These are phyloP conservation scores for Orbicella faveolata DNA, from an alignment of 64 coral and sea anemone genomes.

Conservation along the genomic window DNA sequence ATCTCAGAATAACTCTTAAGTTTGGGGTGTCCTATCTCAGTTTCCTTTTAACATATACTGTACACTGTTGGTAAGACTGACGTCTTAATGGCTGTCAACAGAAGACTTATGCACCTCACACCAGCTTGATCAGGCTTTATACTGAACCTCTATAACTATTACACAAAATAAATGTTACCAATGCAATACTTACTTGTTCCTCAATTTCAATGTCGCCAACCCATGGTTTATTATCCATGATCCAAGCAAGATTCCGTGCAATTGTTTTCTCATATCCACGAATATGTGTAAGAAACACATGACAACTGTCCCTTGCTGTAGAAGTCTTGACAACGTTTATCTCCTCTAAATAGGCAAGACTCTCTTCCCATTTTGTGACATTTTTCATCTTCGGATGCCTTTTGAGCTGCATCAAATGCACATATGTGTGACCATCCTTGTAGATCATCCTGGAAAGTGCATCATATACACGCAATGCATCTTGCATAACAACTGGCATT, in stretches of 20 bases:
- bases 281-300: conserved; percentile 1
- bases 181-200: not conserved
- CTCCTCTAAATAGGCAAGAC: not conserved
- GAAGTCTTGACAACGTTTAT: not conserved
- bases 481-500: conserved; percentile 2
- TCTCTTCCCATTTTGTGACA: not conserved
- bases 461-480: conserved; percentile 17
- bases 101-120: too few relatives aligned
- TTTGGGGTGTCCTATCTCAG: too few relatives aligned
- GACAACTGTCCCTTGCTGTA: not conserved
- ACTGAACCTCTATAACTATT: too few relatives aligned
- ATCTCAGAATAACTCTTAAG: too few relatives aligned
- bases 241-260: not conserved
- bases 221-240: conserved; percentile 8
- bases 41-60: too few relatives aligned
- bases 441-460: not conserved
- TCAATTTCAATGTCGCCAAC: not conserved
- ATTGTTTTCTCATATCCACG: conserved; percentile 8
- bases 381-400: too few relatives aligned
- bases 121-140: too few relatives aligned
- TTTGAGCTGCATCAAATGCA: not conserved
- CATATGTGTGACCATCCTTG: conserved; percentile 22
- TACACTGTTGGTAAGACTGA: too few relatives aligned
- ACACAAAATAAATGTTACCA: not conserved
- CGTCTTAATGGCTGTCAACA: too few relatives aligned